Percentiles rank a stretch among this genome's conserved stretches.
phyloP scores from a whole-genome alignment of 2,797 vertebrate species.

The Triplophysa yarkandensis region DNA sequence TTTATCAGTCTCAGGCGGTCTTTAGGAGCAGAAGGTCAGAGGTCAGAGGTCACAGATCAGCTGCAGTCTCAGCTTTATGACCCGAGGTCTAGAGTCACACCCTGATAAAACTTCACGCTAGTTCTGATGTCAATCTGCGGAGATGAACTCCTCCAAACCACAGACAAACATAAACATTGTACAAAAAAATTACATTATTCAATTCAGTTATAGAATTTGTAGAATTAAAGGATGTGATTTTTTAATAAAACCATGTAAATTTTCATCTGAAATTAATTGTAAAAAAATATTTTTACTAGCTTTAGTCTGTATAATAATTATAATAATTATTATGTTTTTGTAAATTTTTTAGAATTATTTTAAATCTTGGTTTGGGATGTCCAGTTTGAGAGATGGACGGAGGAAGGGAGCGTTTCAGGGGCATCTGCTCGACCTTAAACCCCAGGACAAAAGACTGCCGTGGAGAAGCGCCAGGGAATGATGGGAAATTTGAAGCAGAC shows the following conservation, averaged over 20 bases:
- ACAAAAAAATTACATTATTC: too few relatives aligned
- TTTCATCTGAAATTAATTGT: too few relatives aligned
- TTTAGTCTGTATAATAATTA: too few relatives aligned
- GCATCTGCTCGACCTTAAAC: slow-evolving; percentile 60
- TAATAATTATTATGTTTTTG: too few relatives aligned
- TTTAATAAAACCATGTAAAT: too few relatives aligned
- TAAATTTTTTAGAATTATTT: slow-evolving; percentile 42
- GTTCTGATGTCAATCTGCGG: slow-evolving; percentile 61
- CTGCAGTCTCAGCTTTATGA: slow-evolving; percentile 70
- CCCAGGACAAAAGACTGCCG: slow-evolving; percentile 68
- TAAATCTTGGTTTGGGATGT: slow-evolving; percentile 59
- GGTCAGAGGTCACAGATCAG: slow-evolving; percentile 66
- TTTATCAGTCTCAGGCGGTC: neutral
- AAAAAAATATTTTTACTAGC: too few relatives aligned
- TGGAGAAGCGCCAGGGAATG: slow-evolving; percentile 68
- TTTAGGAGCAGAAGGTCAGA: slow-evolving; percentile 65
- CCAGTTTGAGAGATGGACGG: slow-evolving; percentile 63
- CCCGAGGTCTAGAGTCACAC: slow-evolving; percentile 70
- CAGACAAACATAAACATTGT: neutral
- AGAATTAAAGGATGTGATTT: too few relatives aligned
- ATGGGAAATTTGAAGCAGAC: slow-evolving; percentile 72
- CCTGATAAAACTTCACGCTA: slow-evolving; percentile 74
- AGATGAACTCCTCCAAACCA: slow-evolving; percentile 2
- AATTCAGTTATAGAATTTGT: too few relatives aligned
- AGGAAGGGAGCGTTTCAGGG: slow-evolving; percentile 48